Conservation (phyloP, 2,797 vertebrate genomes). For the Sebastes matsubarae region DNA sequence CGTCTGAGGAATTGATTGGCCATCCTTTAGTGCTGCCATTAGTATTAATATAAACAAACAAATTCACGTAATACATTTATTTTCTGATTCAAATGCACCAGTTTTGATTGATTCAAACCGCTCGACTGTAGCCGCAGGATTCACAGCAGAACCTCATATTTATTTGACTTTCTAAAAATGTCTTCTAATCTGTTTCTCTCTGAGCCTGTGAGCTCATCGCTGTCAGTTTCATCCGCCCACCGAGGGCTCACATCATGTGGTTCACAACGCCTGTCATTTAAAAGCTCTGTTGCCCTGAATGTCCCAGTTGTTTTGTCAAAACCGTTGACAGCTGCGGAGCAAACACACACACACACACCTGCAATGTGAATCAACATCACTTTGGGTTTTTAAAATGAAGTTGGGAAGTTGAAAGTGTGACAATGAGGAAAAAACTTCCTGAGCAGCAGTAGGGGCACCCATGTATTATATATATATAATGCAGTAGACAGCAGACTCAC, state of each 20-base stretch:
- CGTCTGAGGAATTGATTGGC: neutral
- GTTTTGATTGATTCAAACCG: neutral
- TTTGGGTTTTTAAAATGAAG: neutral
- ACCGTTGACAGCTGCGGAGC: constrained; percentile 16
- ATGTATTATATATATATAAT: neutral
- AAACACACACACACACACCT: neutral
- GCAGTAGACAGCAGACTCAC: neutral
- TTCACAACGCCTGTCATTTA: constrained; percentile 11
- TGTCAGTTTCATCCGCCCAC: constrained; percentile 13
- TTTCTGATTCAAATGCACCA: neutral
- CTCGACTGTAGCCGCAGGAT: neutral
- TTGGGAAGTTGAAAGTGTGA: neutral
- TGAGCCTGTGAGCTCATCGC: neutral
- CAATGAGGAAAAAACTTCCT: neutral
- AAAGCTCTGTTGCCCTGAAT: neutral
- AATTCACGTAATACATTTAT: too few species aligned
- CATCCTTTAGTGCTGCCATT: neutral
- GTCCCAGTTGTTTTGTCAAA: constrained; percentile 25
- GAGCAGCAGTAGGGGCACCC: neutral
- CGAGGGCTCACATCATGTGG: constrained; percentile 28
- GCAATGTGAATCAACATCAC: neutral
- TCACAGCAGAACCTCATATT: neutral
- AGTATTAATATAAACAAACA: neutral
- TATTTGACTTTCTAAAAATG: neutral
- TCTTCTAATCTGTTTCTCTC: neutral